Base-by-base conservation (phyloP, 1,140 invertebrate species). In the Plutomurus gul region DNA sequence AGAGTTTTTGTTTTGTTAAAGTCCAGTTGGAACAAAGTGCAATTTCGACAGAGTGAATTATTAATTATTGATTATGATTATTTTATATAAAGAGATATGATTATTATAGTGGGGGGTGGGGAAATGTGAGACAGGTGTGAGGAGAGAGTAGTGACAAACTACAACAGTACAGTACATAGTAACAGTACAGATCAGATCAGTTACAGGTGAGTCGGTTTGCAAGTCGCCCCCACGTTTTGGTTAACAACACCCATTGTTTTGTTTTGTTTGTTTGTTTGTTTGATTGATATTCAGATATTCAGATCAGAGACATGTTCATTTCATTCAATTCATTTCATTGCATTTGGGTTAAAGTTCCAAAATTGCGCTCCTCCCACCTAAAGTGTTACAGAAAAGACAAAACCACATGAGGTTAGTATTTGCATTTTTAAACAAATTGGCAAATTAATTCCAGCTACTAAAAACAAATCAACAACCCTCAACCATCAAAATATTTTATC, bases 381-480 rank as follows among this genome's bases (percentile, higher is more conserved):
- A 33, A 82, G 81, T 82, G 81, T 82, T 82, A 82, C 71, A 82
- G 81, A 82, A 82, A 82, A 82, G 81, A 82, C 81, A 82, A 82
- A 82, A 82, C 81, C 81, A 82, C 81, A 82, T 80, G 56, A 74
- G 75, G 81, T 82, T 82, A 82, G 81, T 82, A 46, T 79, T 77
- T 73, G 71, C 79, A 81, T 75, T 72, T 72, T 27, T 39, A 43
- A 10, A 22, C 70, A 72, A 72, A 40, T 72, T 72, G 39, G 37
- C 40, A 18, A 20, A 39, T 71, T 39, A 43, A 40, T 72, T 72
- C 39, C 25, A 72, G 70, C 70, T 40, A 72, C 39, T 72, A 72
- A 70, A 18, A 70, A 72, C 27, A 43, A 72, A 72, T 72, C 33
- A 72, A 13, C 56, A 65, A 60, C 70, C 70, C 70, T 72, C 36